These are phyloP conservation scores for Ischnus inquisitorius DNA, from an alignment of 2,888 invertebrate genomes.

Conservation along the genomic window DNA sequence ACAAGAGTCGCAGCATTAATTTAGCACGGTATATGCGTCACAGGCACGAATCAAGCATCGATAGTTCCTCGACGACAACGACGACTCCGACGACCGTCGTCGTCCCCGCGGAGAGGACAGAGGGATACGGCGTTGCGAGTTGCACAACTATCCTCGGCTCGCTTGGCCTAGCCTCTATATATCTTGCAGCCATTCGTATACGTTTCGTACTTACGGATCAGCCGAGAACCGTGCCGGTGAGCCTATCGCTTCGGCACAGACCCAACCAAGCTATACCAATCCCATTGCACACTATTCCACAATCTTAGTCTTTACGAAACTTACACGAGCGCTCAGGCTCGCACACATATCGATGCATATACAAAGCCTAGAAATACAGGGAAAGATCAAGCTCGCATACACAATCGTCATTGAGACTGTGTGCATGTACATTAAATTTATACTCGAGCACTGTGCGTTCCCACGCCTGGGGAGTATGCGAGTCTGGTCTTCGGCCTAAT, in stretches of 20 bases:
- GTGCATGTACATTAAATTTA: slow-evolving; percentile 79
- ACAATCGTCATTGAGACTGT: not conserved
- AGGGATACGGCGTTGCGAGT: slow-evolving; percentile 32
- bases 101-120: slow-evolving; percentile 14
- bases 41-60: slow-evolving; percentile 25
- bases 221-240: slow-evolving; percentile 23
- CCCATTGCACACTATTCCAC: not conserved
- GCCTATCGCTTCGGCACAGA: slow-evolving; percentile 4
- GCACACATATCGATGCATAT: not conserved
- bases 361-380: not conserved
- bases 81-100: slow-evolving; percentile 31
- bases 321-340: no score
- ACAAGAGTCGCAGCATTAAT: slow-evolving; percentile 70
- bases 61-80: slow-evolving; percentile 40
- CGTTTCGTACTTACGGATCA: not conserved
- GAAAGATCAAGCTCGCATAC: not conserved
- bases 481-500: slow-evolving; percentile 72
- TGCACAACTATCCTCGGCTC: slow-evolving; percentile 14
- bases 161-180: slow-evolving; percentile 16
- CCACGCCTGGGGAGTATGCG: slow-evolving; percentile 79
- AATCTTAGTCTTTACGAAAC: slow-evolving; percentile 2
- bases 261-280: not conserved
- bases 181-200: slow-evolving; percentile 16
- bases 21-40: slow-evolving; percentile 79
- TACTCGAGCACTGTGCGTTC: slow-evolving; percentile 83